Conservation (phyloP, 2,888 invertebrate genomes). For the Drosophila multiciliata region DNA sequence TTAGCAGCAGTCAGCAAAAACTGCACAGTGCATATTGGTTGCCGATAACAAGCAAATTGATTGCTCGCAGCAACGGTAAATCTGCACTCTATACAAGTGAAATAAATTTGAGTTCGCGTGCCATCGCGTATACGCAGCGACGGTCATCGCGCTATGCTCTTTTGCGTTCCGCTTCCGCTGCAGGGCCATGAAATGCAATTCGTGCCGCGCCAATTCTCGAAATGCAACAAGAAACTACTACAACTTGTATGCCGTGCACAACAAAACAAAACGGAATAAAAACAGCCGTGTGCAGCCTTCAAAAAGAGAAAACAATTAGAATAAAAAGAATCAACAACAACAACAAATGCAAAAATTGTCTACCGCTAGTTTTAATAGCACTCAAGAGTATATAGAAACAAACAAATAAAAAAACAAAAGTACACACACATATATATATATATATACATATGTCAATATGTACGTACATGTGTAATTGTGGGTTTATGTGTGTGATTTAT, state of each 20-base stretch:
- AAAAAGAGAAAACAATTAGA: slow-evolving; percentile 24
- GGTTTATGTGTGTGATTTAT: slow-evolving; percentile 4
- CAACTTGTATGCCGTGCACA: slow-evolving; percentile 30
- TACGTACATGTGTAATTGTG: slow-evolving; percentile 4
- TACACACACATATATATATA: neutral
- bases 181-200: slow-evolving; percentile 68
- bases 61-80: slow-evolving; percentile 59
- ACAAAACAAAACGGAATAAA: slow-evolving; percentile 37
- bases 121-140: slow-evolving; percentile 77
- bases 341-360: slow-evolving; percentile 46
- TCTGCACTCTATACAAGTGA: slow-evolving; percentile 4
- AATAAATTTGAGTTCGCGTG: slow-evolving; percentile 59
- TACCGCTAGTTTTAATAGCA: slow-evolving; percentile 27
- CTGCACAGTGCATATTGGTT: slow-evolving; percentile 57
- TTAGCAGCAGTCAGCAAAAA: slow-evolving; percentile 25
- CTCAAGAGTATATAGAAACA: slow-evolving; percentile 18
- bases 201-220: slow-evolving; percentile 51
- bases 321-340: slow-evolving; percentile 13
- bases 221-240: slow-evolving; percentile 45
- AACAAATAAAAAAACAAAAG: slow-evolving; percentile 9
- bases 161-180: slow-evolving; percentile 70
- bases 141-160: slow-evolving; percentile 37
- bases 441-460: neutral
- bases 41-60: slow-evolving; percentile 58
- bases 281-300: slow-evolving; percentile 58